A percentile compares a stretch with the other conserved stretches of the same genome.
Conservation (phyloP, 2,113 vertebrate genomes). For the Leucosticte australis region DNA sequence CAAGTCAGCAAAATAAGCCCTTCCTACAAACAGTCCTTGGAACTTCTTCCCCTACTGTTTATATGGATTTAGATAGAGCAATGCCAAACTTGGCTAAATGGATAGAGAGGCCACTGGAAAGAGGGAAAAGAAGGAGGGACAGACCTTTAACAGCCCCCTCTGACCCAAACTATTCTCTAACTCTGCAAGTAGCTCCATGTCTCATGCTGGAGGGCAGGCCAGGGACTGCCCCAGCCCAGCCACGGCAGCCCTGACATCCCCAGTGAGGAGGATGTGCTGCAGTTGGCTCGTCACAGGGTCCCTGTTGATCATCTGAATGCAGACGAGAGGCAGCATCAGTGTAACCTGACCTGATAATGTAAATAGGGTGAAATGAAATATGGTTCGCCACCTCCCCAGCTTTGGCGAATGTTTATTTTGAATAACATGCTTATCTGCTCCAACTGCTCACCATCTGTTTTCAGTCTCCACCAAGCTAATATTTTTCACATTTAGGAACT, state of each 20-base stretch:
- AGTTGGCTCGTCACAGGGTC: slow-evolving; percentile 39
- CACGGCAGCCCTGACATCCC: background rate
- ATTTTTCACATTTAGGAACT: slow-evolving; percentile 74
- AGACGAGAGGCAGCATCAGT: slow-evolving; percentile 67
- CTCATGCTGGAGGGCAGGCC: background rate
- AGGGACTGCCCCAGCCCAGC: background rate
- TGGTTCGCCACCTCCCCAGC: slow-evolving; percentile 70
- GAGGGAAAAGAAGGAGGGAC: background rate
- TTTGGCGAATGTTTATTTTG: slow-evolving; percentile 79
- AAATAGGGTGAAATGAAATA: slow-evolving; percentile 75
- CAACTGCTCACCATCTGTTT: slow-evolving; percentile 81
- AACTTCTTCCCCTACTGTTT: rapidly evolving
- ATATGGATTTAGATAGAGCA: rapidly evolving
- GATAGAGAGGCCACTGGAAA: background rate
- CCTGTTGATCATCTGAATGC: slow-evolving; percentile 50
- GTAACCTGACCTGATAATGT: slow-evolving; percentile 70
- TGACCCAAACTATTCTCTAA: rapidly evolving
- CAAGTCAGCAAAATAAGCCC: background rate
- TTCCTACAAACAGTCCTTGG: background rate
- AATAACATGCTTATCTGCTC: slow-evolving; percentile 75
- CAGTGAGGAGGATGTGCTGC: background rate
- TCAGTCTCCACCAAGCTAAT: slow-evolving; percentile 73
- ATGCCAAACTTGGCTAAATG: rapidly evolving
- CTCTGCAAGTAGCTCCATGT: rapidly evolving
- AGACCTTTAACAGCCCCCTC: background rate